Evolutionary conservation across 2,113 vertebrate species (phyloP).

Genomic region (Leucoraja erinaceus): DNA sequence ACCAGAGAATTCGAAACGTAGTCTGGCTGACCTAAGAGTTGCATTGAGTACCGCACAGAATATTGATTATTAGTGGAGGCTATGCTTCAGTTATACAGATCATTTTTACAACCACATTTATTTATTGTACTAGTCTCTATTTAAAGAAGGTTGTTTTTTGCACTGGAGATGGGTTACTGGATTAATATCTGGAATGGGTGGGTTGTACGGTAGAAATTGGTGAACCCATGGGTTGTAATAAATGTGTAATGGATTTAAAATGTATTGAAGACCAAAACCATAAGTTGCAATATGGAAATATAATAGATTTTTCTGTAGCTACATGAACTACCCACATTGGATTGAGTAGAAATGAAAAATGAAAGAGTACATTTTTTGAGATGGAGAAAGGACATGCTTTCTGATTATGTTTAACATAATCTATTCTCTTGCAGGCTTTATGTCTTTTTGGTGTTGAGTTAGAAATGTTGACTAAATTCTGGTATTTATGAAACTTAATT

Average conservation of each 20-base stretch:
- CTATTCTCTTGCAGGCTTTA: background rate
- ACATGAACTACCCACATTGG: background rate
- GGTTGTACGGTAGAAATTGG: background rate
- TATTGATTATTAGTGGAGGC: no score
- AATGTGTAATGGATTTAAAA: background rate
- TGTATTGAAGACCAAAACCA: conserved; percentile 9
- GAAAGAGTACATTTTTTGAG: background rate
- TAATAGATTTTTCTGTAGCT: background rate
- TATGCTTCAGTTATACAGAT: no score
- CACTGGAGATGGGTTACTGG: no score
- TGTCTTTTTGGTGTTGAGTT: background rate
- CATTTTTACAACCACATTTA: no score
- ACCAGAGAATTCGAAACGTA: no score
- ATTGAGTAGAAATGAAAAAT: background rate
- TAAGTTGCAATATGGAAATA: background rate
- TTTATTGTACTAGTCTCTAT: no score
- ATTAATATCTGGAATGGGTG: no score
- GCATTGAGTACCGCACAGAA: no score
- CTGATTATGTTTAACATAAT: background rate
- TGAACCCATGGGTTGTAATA: background rate
- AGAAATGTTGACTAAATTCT: background rate
- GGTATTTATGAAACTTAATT: background rate
- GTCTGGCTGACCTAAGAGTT: no score
- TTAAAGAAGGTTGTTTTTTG: no score
- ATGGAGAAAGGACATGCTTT: background rate